Evolutionary conservation across 2,113 vertebrate species (phyloP), one percentile per base, ranked within the genome.

Genomic region (Cynoglossus semilaevis): DNA sequence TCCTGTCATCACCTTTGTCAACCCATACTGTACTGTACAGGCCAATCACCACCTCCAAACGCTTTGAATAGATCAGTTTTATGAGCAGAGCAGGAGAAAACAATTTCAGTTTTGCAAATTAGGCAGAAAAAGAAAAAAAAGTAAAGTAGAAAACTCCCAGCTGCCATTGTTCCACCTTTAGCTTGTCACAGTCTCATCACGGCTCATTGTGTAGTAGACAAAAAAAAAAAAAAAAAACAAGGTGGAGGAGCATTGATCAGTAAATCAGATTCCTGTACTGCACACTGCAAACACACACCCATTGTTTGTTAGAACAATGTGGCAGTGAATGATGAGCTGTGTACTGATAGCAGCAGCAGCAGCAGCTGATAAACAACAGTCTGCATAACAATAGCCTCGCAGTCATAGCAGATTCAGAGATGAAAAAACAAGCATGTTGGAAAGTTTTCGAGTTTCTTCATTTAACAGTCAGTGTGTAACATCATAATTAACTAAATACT

Each of bases 401-500:
- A 35, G 64, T 18, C 72, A 34, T 61, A 37, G 66, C 15, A 9
- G 15, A 47, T 5, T 15, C 22, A 38, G 46, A 12, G 29, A 38
- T 43, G 50, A 61, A 14, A 15, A 3, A 29, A 40, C 42, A 64
- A 29, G 22, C 22, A 46, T 1, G 13, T 16, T 10, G 51, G 7
- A 72, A 77, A 83, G 49, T 82, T 83, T 67, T 22, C 7, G 61
- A 54, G 67, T 12, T 56, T 57, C 56, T 60, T 44, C 46, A 67
- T 77, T 75, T 74, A 67, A 67, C 56, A 72, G 68, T 78, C 77
- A 55, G 67, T 81, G 55, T 57, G 68, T 56, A 56, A 74, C 40
- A 15, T 66, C 72, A 49, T 74, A 85, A 89, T 87, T 79, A 84
- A 59, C 78, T 68, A 74, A 83, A 81, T 56, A 72, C 78, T 80